Evolutionary conservation across 1,140 invertebrate genomes (phyloP).

Genomic region (Aporrectodea caliginosa): DNA sequence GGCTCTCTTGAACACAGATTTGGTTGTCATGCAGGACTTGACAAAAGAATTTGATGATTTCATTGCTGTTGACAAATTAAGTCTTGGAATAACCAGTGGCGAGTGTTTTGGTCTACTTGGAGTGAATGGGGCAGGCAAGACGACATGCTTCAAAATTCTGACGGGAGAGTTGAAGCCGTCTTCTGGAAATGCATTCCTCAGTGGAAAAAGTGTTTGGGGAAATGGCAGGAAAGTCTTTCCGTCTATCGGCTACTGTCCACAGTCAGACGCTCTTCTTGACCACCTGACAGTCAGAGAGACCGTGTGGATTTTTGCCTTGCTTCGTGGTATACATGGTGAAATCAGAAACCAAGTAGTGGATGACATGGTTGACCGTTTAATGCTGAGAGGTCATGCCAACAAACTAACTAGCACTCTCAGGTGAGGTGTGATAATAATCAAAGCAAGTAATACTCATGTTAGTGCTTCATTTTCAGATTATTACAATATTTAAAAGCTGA

Average conservation of each 20-base stretch:
- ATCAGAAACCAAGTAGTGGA: constrained; percentile 50
- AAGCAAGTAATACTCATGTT: too few relatives aligned
- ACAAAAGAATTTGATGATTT: constrained; percentile 3
- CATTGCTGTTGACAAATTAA: constrained; percentile 16
- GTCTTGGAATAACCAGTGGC: constrained; percentile 60
- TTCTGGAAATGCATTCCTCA: constrained; percentile 39
- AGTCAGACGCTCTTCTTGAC: constrained; percentile 54
- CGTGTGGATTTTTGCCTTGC: constrained; percentile 44
- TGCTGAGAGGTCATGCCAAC: background rate
- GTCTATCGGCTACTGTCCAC: constrained; percentile 53
- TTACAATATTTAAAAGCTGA: too few relatives aligned
- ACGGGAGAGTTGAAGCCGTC: constrained; percentile 42
- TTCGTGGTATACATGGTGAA: constrained; percentile 42
- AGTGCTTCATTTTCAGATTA: too few relatives aligned
- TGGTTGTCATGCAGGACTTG: constrained; percentile 5
- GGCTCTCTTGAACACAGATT: too few relatives aligned
- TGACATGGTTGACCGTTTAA: constrained; percentile 19
- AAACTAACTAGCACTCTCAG: background rate
- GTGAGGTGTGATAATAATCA: too few relatives aligned
- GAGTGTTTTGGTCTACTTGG: constrained; percentile 55
- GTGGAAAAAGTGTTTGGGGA: constrained; percentile 26
- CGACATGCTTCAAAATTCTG: constrained; percentile 55
- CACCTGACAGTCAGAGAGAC: constrained; percentile 59
- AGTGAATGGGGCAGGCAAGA: constrained; percentile 56
- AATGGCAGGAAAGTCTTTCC: constrained; percentile 37